These are phyloP conservation scores for Lerista edwardsae DNA, from an alignment of 2,797 vertebrate genomes.

Conservation along the genomic window DNA sequence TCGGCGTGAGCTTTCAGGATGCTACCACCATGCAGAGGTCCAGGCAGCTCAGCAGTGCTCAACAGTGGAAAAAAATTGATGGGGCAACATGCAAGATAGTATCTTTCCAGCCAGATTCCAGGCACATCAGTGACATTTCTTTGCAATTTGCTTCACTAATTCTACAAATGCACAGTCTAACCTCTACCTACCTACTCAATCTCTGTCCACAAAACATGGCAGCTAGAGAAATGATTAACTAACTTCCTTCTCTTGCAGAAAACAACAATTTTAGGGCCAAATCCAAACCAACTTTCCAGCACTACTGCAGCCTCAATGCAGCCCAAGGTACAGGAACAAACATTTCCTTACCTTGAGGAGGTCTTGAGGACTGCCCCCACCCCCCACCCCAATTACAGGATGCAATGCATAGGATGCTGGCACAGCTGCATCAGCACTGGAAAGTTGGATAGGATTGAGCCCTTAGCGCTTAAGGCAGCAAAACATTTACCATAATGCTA, in stretches of 20 bases:
- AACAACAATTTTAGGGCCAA: too few species aligned
- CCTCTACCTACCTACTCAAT: not conserved
- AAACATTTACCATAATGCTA: not conserved
- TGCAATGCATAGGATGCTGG: too few species aligned
- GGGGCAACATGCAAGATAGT: conserved; percentile 72
- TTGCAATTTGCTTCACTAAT: conserved; percentile 24
- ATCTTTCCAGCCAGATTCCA: conserved; percentile 40
- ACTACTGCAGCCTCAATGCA: too few species aligned
- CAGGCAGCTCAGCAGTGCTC: conserved; percentile 68
- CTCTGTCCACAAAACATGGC: not conserved
- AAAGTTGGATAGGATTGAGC: too few species aligned
- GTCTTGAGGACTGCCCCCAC: too few species aligned
- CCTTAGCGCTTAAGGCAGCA: not conserved
- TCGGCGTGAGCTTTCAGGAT: conserved; percentile 56
- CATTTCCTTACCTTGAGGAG: not conserved
- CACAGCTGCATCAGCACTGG: too few species aligned
- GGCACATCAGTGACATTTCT: conserved; percentile 4
- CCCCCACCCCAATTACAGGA: too few species aligned
- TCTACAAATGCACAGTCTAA: not conserved
- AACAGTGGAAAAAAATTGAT: conserved; percentile 63
- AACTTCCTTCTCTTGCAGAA: conserved; percentile 11
- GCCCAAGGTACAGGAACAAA: too few species aligned
- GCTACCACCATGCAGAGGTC: conserved; percentile 64
- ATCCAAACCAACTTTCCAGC: too few species aligned
- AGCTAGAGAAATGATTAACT: conserved; percentile 7